Evolutionary conservation across 1,140 invertebrate species (phyloP), one percentile per base, ranked within the genome.

Genomic region (Panagrolaimus sp.): DNA sequence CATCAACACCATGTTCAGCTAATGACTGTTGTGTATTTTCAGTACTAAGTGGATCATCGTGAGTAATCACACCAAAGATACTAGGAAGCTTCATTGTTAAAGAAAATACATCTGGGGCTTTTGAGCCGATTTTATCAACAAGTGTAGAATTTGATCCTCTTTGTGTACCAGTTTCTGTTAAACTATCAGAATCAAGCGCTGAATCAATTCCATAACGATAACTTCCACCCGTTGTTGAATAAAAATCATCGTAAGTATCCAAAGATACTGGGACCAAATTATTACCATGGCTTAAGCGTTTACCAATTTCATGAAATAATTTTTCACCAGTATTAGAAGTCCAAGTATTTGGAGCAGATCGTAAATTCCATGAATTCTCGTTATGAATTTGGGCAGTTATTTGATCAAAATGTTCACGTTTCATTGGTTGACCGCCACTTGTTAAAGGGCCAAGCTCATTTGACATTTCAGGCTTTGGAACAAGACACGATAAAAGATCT

Each of bases 351-450:
- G 20, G 51, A 20, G 20, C 20, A 0, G 51, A 27, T 1, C 20
- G 4, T 16, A 20, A 11, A 27, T 57, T 25, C 51, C 31, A 38
- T 4, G 27, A 57, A 5, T 16, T 27, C 11, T 61, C 68, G 8
- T 71, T 23, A 23, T 73, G 72, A 9, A 73, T 48, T 62, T 73
- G 72, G 14, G 75, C 63, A 13, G 65, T 73, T 42, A 73, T 47
- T 47, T 69, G 42, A 9, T 67, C 43, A 23, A 48, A 67, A 44
- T 76, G 74, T 51, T 76, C 69, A 23, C 71, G 42, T 7, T 66
- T 25, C 75, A 76, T 76, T 11, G 75, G 74, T 31, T 46, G 42
- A 11, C 76, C 76, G 13, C 76, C 76, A 53, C n/a, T 42, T 42
- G 42, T n/a, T 2, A 57, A 11, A 9, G 20, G 20, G 20, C 31